A percentile compares a stretch with the other conserved stretches of the same genome.
Evolutionary conservation across 1,140 invertebrate genomes (phyloP).

Genomic region (Eciton burchellii): DNA sequence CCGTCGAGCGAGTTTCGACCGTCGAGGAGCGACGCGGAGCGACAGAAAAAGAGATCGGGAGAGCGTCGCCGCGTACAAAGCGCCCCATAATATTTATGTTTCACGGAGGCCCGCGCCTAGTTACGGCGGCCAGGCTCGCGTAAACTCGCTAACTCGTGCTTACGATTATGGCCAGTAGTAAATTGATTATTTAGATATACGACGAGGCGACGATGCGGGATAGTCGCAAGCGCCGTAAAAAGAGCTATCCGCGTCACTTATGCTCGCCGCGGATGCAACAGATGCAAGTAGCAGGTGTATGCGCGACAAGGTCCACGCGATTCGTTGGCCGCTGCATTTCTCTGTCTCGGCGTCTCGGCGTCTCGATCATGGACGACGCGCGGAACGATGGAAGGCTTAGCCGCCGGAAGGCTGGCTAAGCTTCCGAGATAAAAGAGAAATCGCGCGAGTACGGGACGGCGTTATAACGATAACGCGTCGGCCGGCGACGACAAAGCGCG

Average conservation of each 20-base stretch:
- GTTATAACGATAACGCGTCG: background rate
- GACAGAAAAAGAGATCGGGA: constrained; percentile 57
- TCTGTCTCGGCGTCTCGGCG: background rate
- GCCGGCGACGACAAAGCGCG: background rate
- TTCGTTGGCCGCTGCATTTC: constrained; percentile 5
- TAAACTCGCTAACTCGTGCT: constrained; percentile 83
- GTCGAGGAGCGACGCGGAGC: no score
- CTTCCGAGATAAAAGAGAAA: no score
- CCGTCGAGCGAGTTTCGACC: no score
- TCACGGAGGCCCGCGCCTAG: constrained; percentile 73
- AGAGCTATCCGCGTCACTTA: constrained; percentile 77
- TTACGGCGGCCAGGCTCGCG: constrained; percentile 71
- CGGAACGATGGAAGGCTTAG: no score
- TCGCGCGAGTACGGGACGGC: no score
- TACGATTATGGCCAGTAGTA: constrained; percentile 83
- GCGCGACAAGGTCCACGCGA: constrained; percentile 18
- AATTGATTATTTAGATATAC: constrained; percentile 84
- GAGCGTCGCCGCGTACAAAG: constrained; percentile 59
- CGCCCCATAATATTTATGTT: constrained; percentile 78
- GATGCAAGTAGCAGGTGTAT: constrained; percentile 48
- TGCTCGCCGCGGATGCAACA: constrained; percentile 65
- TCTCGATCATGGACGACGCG: no score
- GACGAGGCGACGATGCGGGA: constrained; percentile 71
- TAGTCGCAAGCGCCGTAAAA: constrained; percentile 78
- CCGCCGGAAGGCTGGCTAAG: no score